phyloP scores from a whole-genome alignment of 2,797 vertebrate genomes.

The Rousettus madagascariensis region DNA sequence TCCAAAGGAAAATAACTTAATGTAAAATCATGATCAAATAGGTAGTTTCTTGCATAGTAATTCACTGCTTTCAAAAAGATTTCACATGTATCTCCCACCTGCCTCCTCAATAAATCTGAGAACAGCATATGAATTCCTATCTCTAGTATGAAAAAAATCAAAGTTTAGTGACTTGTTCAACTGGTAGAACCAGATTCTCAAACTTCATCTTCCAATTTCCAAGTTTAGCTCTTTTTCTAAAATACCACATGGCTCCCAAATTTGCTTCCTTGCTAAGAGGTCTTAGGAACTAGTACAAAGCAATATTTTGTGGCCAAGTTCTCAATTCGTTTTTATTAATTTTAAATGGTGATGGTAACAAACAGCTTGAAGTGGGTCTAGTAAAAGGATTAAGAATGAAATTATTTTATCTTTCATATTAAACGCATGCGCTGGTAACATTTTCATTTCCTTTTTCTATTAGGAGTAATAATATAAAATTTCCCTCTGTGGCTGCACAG shows the following conservation, averaged over 20 bases:
- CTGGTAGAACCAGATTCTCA: slow-evolving; percentile 19
- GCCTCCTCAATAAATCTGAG: background rate
- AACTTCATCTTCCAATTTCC: background rate
- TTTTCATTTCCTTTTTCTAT: background rate
- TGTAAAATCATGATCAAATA: background rate
- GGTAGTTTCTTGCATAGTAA: background rate
- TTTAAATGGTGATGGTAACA: background rate
- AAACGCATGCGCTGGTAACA: background rate
- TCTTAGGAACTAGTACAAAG: background rate
- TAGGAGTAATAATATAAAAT: background rate
- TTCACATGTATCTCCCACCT: background rate
- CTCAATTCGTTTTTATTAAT: background rate
- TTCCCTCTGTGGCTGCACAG: background rate
- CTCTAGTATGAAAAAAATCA: background rate
- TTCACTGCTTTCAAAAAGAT: background rate
- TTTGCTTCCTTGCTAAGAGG: background rate
- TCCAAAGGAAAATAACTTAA: background rate
- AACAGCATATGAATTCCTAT: background rate
- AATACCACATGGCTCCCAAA: background rate
- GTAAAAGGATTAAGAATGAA: background rate
- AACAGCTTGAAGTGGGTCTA: background rate
- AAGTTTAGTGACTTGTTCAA: background rate
- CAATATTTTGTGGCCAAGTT: background rate
- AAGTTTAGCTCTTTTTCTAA: slow-evolving; percentile 1
- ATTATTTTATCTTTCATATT: background rate